phyloP scores from a whole-genome alignment of 2,888 invertebrate species.

The Dryobota labecula region DNA sequence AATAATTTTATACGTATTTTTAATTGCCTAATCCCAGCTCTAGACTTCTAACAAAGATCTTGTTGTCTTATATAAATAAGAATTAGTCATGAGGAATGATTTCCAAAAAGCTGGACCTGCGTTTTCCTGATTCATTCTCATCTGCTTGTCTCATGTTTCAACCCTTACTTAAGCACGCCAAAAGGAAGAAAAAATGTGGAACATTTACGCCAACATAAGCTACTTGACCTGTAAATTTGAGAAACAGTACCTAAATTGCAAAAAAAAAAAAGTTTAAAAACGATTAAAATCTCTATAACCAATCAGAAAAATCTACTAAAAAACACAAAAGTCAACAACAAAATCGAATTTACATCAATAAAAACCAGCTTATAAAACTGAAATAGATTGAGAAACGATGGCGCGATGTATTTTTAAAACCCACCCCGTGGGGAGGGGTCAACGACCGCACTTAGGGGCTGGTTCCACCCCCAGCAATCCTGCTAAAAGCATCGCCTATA shows the following conservation, averaged over 20 bases:
- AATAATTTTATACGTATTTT: too few species aligned
- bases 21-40: background rate
- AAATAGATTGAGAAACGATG: slow-evolving; percentile 57
- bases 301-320: background rate
- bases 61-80: background rate
- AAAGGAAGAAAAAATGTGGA: background rate
- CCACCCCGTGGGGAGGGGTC: slow-evolving; percentile 64
- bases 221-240: background rate
- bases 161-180: background rate
- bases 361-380: slow-evolving; percentile 45
- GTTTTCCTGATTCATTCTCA: background rate
- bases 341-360: slow-evolving; percentile 60
- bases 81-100: background rate
- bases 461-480: slow-evolving; percentile 73
- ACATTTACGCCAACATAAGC: background rate
- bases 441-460: slow-evolving; percentile 60
- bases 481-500: slow-evolving; percentile 81
- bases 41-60: background rate
- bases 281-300: background rate
- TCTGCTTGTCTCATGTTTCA: background rate
- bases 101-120: background rate
- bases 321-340: slow-evolving; percentile 1
- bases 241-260: too few species aligned
- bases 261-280: background rate
- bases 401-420: slow-evolving; percentile 64